Conservation (phyloP, 2,113 vertebrate genomes). For the Hippopotamus amphibius region DNA sequence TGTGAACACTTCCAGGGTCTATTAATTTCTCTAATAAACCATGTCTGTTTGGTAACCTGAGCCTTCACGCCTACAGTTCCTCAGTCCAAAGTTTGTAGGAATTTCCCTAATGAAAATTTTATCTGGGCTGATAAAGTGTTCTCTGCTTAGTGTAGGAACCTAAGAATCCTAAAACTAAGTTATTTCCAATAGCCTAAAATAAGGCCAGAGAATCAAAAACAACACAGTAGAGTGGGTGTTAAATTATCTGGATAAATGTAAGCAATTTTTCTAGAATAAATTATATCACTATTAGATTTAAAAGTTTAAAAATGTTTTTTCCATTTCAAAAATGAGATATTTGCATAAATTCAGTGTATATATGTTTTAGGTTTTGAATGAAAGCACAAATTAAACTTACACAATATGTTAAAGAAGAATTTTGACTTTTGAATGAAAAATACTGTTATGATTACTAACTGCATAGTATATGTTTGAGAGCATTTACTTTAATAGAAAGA, state of each 20-base stretch:
- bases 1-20: constrained; percentile 54
- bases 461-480: background rate
- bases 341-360: background rate
- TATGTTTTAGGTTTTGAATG: background rate
- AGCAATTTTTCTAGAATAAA: background rate
- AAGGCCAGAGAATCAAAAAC: background rate
- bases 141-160: background rate
- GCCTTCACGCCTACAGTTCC: background rate
- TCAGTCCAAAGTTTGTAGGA: background rate
- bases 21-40: constrained; percentile 72
- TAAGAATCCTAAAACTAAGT: background rate
- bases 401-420: background rate
- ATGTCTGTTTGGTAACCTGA: constrained; percentile 35
- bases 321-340: background rate
- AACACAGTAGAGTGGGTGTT: background rate
- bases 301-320: background rate
- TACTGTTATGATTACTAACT: background rate
- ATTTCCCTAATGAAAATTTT: constrained; percentile 45
- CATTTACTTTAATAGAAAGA: background rate
- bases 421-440: background rate
- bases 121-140: constrained; percentile 39
- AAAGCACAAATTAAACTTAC: background rate
- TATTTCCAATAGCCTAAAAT: background rate
- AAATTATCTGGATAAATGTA: background rate
- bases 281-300: background rate